These are phyloP conservation scores for Schizopygopsis malacanthus DNA, from an alignment of 2,797 vertebrate species.

Conservation along the genomic window DNA sequence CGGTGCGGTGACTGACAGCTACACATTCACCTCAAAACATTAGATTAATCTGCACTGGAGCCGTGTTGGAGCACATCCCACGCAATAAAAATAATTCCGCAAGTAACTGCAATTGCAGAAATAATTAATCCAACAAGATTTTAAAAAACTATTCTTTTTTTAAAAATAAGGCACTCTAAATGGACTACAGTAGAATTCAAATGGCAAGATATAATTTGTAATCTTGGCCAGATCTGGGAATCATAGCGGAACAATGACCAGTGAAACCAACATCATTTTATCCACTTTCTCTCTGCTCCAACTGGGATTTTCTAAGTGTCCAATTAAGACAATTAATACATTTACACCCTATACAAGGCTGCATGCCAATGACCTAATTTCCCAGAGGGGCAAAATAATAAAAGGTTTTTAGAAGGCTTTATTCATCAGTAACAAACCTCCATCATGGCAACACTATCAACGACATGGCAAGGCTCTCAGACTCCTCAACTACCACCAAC, in stretches of 20 bases:
- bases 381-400: constrained; percentile 63
- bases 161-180: neutral
- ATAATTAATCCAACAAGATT: neutral
- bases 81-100: too few relatives aligned
- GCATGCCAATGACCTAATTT: constrained; percentile 80
- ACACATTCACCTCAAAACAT: too few relatives aligned
- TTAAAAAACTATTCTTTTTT: neutral
- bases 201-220: neutral
- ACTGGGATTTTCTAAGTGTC: constrained; percentile 74
- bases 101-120: too few relatives aligned
- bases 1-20: too few relatives aligned
- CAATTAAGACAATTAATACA: constrained; percentile 75
- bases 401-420: constrained; percentile 61
- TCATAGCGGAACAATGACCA: neutral
- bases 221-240: neutral
- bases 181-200: neutral
- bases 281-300: constrained; percentile 47
- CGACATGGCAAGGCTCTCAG: constrained; percentile 69
- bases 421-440: constrained; percentile 72
- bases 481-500: constrained; percentile 60
- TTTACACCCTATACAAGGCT: constrained; percentile 74
- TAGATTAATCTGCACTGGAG: too few relatives aligned
- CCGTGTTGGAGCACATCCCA: too few relatives aligned
- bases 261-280: constrained; percentile 29
- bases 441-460: constrained; percentile 72